Evolutionary conservation across 2,113 vertebrate genomes (phyloP), one percentile per base, ranked within the genome.

Genomic region (Dasyprocta punctata): DNA sequence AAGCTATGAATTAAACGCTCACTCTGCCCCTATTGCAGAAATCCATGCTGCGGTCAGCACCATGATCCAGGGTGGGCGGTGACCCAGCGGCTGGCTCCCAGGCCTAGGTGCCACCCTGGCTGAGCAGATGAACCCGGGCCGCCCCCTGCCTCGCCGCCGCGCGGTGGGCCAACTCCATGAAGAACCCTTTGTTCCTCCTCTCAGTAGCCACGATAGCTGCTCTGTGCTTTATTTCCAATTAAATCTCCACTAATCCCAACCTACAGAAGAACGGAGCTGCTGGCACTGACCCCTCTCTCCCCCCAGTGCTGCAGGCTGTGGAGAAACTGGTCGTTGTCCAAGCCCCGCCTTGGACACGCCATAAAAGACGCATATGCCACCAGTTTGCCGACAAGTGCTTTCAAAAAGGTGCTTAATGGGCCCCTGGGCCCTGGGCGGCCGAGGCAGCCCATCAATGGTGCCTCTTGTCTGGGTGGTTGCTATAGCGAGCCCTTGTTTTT

Each of bases 401-500:
- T 97, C 98, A 97, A 96, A 96, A 98, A 98, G 94, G 87, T 97
- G 90, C 95, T 98, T 97, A 95, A 98, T 96, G 97, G 96, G 96
- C 65, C 82, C 90, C 92, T 6, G 58, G 69, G 84, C 92, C 96
- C 91, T 36, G 83, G 89, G 63, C 97, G 90, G 97, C 97, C 98
- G 86, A 94, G 87, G 38, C 81, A 47, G 44, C 65, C 67, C 89
- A 67, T 97, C 98, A 98, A 98, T 97, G 97, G 95, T 67, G 87
- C 81, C 88, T 97, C 98, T 98, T 98, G 90, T 91, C 92, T 96
- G 92, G 60, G 56, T 24, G 86, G 98, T 98, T 98, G 98, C 98
- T 98, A 98, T 98, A 98, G 98, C 24, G 28, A 98, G 97, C 75
- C 24, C 97, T 98, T 98, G 93, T 97, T 98, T 97, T 98, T 97